phyloP scores from a whole-genome alignment of 2,113 vertebrate species.

The Fulica atra region DNA sequence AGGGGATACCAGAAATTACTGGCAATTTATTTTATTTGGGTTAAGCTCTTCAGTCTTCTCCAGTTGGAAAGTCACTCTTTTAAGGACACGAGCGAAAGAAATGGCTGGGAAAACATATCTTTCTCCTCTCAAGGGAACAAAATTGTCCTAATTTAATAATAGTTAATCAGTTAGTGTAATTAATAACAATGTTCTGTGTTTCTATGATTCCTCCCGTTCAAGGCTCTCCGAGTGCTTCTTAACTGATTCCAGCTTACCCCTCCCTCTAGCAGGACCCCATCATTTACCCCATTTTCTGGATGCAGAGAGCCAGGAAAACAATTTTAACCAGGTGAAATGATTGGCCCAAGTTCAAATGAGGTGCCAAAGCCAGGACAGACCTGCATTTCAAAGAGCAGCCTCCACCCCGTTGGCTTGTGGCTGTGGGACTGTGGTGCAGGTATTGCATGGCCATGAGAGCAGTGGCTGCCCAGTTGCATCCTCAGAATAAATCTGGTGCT shows the following conservation, averaged over 20 bases:
- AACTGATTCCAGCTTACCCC: neutral
- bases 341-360: neutral
- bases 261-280: neutral
- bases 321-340: neutral
- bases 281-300: neutral
- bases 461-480: neutral
- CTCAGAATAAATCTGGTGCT: neutral
- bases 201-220: neutral
- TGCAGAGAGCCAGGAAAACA: neutral
- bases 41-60: constrained; percentile 58
- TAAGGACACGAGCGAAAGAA: neutral
- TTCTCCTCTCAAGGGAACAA: neutral
- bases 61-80: constrained; percentile 26
- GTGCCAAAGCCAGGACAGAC: neutral
- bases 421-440: rapidly evolving
- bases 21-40: constrained; percentile 74
- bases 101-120: neutral
- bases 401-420: neutral
- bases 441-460: neutral
- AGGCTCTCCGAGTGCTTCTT: neutral
- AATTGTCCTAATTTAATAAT: constrained; percentile 43
- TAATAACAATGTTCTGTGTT: neutral
- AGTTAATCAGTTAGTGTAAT: constrained; percentile 21
- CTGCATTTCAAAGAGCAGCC: neutral
- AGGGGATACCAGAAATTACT: constrained; percentile 71